A percentile compares a stretch with the other conserved stretches of the same genome.
Evolutionary conservation across 2,888 invertebrate species (phyloP).

Genomic region (Drosophila glabriapex): DNA sequence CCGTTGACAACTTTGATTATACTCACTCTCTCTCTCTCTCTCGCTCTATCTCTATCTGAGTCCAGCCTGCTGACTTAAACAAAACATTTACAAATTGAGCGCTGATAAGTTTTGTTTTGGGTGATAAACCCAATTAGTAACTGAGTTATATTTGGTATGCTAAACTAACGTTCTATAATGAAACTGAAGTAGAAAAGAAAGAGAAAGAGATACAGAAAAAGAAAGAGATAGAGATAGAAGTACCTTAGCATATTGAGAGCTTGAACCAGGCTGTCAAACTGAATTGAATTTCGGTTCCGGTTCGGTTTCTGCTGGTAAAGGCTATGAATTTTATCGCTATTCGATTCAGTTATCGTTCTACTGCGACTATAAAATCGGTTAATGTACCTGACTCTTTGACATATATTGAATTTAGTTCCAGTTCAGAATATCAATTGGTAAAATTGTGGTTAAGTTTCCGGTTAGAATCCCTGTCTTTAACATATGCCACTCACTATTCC

Average conservation of each 20-base stretch:
- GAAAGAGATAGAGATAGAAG: background rate
- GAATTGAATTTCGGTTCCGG: background rate
- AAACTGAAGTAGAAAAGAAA: background rate
- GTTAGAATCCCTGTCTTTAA: background rate
- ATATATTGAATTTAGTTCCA: background rate
- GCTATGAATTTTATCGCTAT: background rate
- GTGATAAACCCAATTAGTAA: background rate
- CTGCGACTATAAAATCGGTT: background rate
- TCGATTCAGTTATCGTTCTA: background rate
- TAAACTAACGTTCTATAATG: background rate
- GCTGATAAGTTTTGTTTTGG: conserved; percentile 13
- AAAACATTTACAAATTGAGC: conserved; percentile 30
- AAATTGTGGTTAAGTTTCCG: background rate
- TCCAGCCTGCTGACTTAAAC: conserved; percentile 19
- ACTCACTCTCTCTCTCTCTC: background rate
- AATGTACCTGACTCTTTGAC: background rate
- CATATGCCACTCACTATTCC: background rate
- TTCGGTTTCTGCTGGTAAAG: background rate
- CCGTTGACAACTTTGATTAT: conserved; percentile 24
- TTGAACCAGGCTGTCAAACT: background rate
- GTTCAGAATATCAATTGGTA: background rate
- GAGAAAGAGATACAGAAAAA: background rate
- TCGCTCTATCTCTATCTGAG: background rate
- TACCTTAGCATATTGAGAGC: background rate
- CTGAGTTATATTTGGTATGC: background rate